Base-by-base conservation (phyloP, 2,113 vertebrate genomes). In the Nettapus auritus region DNA sequence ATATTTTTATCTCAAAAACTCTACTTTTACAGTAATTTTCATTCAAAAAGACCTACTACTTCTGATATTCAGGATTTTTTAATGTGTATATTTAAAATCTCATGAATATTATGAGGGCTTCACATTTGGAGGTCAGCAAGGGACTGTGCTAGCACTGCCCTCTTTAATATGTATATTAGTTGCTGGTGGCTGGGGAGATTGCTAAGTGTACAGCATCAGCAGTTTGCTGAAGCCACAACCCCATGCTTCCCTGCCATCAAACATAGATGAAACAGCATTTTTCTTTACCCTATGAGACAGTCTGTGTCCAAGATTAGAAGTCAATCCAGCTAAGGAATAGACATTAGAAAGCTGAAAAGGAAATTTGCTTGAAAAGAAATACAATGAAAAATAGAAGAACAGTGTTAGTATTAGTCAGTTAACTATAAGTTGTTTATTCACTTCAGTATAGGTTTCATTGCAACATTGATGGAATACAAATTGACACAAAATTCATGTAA, bases 141-240 rank as follows among this genome's bases (percentile, higher is more conserved):
- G 83, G 81, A 92, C 83, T 93, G 52, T 77, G 70, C 59, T 82
- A 79, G 92, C 31, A 29, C 44, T 79, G 83, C 88, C 95, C 80
- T 94, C 88, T 96, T 97, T 95, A 96, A 95, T 96, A 96, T 96
- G 96, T 82, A 96, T 93, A 96, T 96, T 88, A 95, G 77, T 73
- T 93, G 91, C 52, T 60, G 80, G 86, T 88, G 94, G 57, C 2
- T 79, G 74, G 88, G 88, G 83, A 90, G 88, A 93, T 93, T 66
- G 77, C 83, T 79, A 93, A 94, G 81, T 83, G 90, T 82, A 93
- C 62, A 79, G 86, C 74, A 94, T 82, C 90, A 96, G 90, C 77
- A 96, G 92, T 93, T 89, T 96, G 86, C 74, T 4, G 9, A 94
- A 96, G 64, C 79, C 71, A 91, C 63, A 60, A 52, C 88, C 94